Conservation (phyloP, 2,888 invertebrate genomes). For the Thalpophila matura region DNA sequence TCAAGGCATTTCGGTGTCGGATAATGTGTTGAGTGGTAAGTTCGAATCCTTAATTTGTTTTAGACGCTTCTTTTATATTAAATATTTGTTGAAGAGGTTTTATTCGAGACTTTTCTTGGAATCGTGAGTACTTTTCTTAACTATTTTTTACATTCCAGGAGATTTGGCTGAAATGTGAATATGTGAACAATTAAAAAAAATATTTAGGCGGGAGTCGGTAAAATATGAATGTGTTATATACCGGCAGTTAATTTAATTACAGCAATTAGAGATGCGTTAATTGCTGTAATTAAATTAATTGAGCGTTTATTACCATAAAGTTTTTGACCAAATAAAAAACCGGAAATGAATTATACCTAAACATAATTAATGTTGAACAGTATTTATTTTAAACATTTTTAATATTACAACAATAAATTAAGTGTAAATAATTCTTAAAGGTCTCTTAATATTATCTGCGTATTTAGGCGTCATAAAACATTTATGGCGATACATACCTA, state of each 20-base stretch:
- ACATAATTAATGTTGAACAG: too few relatives aligned
- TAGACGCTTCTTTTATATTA: constrained; percentile 18
- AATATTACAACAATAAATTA: too few relatives aligned
- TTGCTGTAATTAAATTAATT: too few relatives aligned
- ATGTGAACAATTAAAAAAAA: neutral
- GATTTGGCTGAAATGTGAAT: constrained; percentile 4
- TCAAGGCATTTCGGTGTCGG: constrained; percentile 47
- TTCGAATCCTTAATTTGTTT: constrained; percentile 47
- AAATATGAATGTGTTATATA: neutral
- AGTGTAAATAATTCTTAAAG: too few relatives aligned
- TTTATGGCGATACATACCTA: too few relatives aligned
- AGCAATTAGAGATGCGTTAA: too few relatives aligned
- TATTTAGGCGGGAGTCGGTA: neutral
- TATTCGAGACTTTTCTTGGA: constrained; percentile 11
- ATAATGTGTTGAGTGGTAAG: constrained; percentile 62
- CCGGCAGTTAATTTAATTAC: neutral
- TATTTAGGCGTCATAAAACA: too few relatives aligned
- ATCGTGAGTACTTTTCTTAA: constrained; percentile 19
- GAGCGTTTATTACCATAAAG: too few relatives aligned
- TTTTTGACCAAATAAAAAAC: too few relatives aligned
- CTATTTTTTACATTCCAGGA: neutral
- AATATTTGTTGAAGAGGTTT: constrained; percentile 16
- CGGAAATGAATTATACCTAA: too few relatives aligned
- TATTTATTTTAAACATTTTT: too few relatives aligned
- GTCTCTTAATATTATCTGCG: too few relatives aligned